Evolutionary conservation across 2,797 vertebrate species (phyloP), one percentile per base, ranked within the genome.

Genomic region (Sternotherus odoratus): DNA sequence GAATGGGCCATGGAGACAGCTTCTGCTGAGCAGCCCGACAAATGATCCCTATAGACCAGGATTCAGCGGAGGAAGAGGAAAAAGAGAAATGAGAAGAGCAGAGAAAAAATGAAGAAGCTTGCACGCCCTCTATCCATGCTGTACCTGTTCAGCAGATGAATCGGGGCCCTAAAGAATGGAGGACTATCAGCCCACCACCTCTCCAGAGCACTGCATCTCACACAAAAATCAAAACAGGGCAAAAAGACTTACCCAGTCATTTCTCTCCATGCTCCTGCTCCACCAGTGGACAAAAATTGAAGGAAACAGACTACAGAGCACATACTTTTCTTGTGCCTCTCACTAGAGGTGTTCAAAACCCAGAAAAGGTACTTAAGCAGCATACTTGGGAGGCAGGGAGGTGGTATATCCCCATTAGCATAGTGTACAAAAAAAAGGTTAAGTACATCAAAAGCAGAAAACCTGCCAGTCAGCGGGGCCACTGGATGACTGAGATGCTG

Each of bases 151-250:
- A n/a, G n/a, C n/a, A n/a, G n/a, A n/a, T 39, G 63, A 39, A 39
- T 17, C 12, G 63, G 36, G 21, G n/a, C 12, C 63, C 17, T 36
- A 51, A 21, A 51, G 21, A 51, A 8, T 39, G 21, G 21, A 39
- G 21, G 66, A n/a, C 36, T n/a, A 39, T 36, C 4, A 5, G 23
- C 39, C 63, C 77, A 49, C 0, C 1, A 57, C 36, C 81, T 80
- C 19, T 72, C n/a, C 5, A 0, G 6, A 43, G 49, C 9, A 3
- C 36, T 23, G n/a, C 33, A 23, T 36, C 6, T 3, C 12, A 51
- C 5, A 24, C 0, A 0, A 57, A 69, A 36, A n/a, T 16, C 19
- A 36, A 57, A 85, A 8, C 17, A 33, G 78, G 6, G 3, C n/a
- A n/a, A 12, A 16, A 88, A 85, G 28, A 30, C 75, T 51, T 82